Evolutionary conservation across 2,797 vertebrate genomes (phyloP).

Genomic region (Coccyzus lansbergi): DNA sequence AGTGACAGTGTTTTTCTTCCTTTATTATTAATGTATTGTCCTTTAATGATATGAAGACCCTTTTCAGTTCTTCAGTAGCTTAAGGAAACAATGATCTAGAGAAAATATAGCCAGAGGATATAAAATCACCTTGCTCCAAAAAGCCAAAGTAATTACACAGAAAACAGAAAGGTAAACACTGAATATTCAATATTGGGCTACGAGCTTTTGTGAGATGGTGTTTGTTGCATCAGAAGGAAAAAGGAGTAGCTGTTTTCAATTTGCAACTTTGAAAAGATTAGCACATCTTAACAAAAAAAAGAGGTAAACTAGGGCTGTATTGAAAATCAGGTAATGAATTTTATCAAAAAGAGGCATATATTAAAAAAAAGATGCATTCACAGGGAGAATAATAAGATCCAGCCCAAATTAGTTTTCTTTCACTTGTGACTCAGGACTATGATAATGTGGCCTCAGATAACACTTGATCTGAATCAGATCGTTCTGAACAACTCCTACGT

Average conservation of each 20-base stretch:
- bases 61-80: not conserved
- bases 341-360: not conserved
- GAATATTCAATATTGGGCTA: not conserved
- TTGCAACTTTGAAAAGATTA: not conserved
- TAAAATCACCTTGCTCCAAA: not conserved
- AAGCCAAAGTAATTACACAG: not conserved
- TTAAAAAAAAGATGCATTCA: not conserved
- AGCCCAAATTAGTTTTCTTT: not conserved
- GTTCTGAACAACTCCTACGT: not conserved
- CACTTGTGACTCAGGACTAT: not conserved
- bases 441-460: constrained; percentile 2
- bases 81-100: not conserved
- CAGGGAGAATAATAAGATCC: not conserved
- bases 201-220: not conserved
- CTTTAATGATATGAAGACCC: not conserved
- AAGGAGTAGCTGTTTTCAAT: not conserved
- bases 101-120: not conserved
- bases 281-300: not conserved
- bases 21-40: not conserved
- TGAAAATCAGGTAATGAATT: not conserved
- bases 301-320: not conserved
- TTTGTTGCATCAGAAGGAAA: not conserved
- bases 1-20: not conserved
- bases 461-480: constrained; percentile 9
- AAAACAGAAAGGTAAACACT: not conserved